phyloP scores from a whole-genome alignment of 2,888 invertebrate species.

The Pollenia labialis region DNA sequence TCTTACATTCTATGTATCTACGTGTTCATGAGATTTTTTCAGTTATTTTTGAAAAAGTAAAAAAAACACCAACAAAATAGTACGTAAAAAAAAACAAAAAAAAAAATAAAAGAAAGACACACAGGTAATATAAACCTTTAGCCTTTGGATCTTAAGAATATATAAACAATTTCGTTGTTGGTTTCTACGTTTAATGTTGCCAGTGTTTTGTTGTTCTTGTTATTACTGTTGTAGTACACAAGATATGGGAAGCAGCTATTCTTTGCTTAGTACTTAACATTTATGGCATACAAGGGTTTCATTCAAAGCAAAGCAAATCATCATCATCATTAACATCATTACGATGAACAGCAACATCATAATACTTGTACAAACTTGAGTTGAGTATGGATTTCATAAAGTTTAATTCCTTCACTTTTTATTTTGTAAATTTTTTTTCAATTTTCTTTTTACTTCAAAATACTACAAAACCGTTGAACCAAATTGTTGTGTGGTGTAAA shows the following conservation, averaged over 20 bases:
- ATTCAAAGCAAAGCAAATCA: conserved; percentile 35
- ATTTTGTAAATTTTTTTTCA: not conserved
- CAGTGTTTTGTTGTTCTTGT: conserved; percentile 9
- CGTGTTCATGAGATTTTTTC: conserved; percentile 41
- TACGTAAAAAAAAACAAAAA: conserved; percentile 22
- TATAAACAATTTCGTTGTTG: conserved; percentile 11
- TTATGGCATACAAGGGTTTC: conserved; percentile 35
- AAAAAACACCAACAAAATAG: conserved; percentile 1
- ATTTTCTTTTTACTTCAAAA: conserved; percentile 36
- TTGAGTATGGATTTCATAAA: conserved; percentile 47
- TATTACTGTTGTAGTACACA: conserved; percentile 23
- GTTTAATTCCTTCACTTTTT: conserved; percentile 5
- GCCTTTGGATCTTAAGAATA: conserved; percentile 57
- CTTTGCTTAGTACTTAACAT: conserved; percentile 34
- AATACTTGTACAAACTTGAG: conserved; percentile 10
- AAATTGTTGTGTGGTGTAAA: conserved; percentile 20
- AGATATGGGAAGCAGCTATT: conserved; percentile 48
- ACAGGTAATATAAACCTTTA: conserved; percentile 71
- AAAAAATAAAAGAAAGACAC: not conserved
- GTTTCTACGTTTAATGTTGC: conserved; percentile 31
- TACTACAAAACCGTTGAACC: conserved; percentile 42
- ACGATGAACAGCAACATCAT: conserved; percentile 3
- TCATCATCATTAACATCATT: conserved; percentile 7
- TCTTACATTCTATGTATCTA: not conserved
- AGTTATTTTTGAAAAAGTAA: conserved; percentile 41